These are phyloP conservation scores for Schrankia costaestrigalis DNA, from an alignment of 2,888 invertebrate genomes.

Conservation along the genomic window DNA sequence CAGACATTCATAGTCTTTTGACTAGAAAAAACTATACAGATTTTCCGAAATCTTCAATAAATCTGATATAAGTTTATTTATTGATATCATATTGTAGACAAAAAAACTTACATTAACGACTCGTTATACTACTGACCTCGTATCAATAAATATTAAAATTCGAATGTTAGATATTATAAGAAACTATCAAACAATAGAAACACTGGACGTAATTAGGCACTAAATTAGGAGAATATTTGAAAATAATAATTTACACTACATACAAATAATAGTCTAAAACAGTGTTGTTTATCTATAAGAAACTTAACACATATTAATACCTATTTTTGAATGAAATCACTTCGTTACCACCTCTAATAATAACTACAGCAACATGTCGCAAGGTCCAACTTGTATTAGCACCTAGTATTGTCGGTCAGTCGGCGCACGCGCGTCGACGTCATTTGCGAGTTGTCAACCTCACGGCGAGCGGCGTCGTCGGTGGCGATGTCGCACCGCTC, in stretches of 20 bases:
- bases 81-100: slow-evolving; percentile 42
- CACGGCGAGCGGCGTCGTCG: slow-evolving; percentile 44
- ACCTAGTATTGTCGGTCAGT: slow-evolving; percentile 80
- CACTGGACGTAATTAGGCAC: slow-evolving; percentile 72
- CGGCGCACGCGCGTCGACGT: slow-evolving; percentile 57
- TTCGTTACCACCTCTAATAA: slow-evolving; percentile 64
- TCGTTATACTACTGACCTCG: slow-evolving; percentile 72
- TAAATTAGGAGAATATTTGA: slow-evolving; percentile 64
- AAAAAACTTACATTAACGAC: slow-evolving; percentile 54
- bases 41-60: slow-evolving; percentile 52
- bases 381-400: slow-evolving; percentile 76
- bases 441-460: slow-evolving; percentile 65
- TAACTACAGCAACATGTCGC: slow-evolving; percentile 70
- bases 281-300: slow-evolving; percentile 63
- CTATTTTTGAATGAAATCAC: slow-evolving; percentile 69
- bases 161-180: slow-evolving; percentile 60
- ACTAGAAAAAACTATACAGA: slow-evolving; percentile 74
- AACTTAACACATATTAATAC: slow-evolving; percentile 74
- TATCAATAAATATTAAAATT: slow-evolving; percentile 74
- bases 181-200: slow-evolving; percentile 68
- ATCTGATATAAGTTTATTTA: slow-evolving; percentile 50
- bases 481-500: slow-evolving; percentile 33
- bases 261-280: slow-evolving; percentile 68
- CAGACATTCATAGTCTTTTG: slow-evolving; percentile 73
- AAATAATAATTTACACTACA: slow-evolving; percentile 74